Evolutionary conservation across 2,888 invertebrate genomes (phyloP).

Genomic region (Pachydiplax longipennis): DNA sequence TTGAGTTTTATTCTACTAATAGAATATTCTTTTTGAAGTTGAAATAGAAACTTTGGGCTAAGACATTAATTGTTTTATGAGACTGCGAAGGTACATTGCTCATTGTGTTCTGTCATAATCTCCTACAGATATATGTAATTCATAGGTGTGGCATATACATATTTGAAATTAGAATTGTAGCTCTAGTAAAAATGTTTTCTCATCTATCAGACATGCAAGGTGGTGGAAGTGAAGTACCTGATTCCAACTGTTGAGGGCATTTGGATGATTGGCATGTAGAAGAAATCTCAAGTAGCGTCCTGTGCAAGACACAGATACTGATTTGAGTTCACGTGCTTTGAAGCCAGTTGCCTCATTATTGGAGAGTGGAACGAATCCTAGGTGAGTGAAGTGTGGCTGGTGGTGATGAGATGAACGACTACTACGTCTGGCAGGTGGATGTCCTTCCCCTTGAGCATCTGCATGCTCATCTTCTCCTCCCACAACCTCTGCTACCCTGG

Average conservation of each 20-base stretch:
- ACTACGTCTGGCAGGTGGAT: background rate
- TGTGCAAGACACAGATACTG: slow-evolving; percentile 77
- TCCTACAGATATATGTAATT: too few species aligned
- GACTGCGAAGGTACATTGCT: too few species aligned
- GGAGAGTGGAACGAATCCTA: slow-evolving; percentile 79
- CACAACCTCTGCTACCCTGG: slow-evolving; percentile 45
- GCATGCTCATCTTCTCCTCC: background rate
- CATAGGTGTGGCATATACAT: too few species aligned
- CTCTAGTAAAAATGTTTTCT: too few species aligned
- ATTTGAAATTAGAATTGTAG: too few species aligned
- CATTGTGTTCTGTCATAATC: too few species aligned
- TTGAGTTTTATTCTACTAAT: too few species aligned
- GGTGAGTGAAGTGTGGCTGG: slow-evolving; percentile 66
- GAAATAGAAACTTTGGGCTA: too few species aligned
- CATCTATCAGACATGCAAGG: too few species aligned
- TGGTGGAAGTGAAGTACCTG: slow-evolving; percentile 70
- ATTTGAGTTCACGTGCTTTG: slow-evolving; percentile 83
- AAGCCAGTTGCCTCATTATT: slow-evolving; percentile 81
- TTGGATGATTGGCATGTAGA: slow-evolving; percentile 83
- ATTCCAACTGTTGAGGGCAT: slow-evolving; percentile 78
- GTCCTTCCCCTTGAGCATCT: background rate
- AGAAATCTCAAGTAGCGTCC: slow-evolving; percentile 83
- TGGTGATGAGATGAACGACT: background rate
- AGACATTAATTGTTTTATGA: too few species aligned
- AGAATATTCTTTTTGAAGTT: too few species aligned